These are phyloP conservation scores for Trachemys scripta DNA, from an alignment of 2,113 vertebrate genomes.

Conservation along the genomic window DNA sequence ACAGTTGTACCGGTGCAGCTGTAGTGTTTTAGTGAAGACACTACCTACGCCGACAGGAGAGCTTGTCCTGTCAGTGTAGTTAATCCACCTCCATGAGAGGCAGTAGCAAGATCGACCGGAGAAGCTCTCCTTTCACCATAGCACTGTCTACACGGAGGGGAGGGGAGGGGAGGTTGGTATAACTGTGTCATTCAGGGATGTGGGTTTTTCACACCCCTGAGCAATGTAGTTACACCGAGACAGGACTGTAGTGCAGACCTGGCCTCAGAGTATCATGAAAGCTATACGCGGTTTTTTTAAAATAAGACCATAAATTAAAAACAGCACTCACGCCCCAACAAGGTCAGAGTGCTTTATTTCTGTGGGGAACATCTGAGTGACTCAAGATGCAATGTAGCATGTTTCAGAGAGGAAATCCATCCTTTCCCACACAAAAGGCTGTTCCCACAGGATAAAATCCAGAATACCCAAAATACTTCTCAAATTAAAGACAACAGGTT, in stretches of 20 bases:
- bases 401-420: neutral
- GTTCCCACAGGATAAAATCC: neutral
- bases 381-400: neutral
- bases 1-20: neutral
- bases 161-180: too few species aligned
- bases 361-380: accelerated
- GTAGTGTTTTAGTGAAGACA: neutral
- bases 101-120: too few species aligned
- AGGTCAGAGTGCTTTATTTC: neutral
- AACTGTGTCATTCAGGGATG: too few species aligned
- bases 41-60: neutral
- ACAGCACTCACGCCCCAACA: neutral
- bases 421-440: neutral
- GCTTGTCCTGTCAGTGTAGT: too few species aligned
- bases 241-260: too few species aligned
- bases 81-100: too few species aligned
- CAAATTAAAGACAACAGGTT: neutral
- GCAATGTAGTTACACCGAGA: too few species aligned
- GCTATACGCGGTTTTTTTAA: neutral
- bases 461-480: neutral
- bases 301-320: neutral
- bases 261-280: neutral
- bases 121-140: too few species aligned
- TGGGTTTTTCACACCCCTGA: too few species aligned
- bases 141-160: too few species aligned